Evolutionary conservation across 2,888 invertebrate genomes (phyloP).

Genomic region (Spisula solida): DNA sequence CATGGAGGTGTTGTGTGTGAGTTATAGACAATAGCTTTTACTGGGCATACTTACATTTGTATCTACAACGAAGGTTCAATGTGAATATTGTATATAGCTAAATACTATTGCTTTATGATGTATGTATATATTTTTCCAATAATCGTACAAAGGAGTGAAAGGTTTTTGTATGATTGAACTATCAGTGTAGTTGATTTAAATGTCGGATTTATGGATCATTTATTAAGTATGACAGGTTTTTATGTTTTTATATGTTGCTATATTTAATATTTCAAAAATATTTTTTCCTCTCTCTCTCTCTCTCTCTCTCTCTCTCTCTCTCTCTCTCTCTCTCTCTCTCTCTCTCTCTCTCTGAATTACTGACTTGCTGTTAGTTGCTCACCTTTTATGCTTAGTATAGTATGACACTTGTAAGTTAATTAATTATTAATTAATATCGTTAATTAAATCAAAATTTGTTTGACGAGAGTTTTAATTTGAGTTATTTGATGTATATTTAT

Average conservation of each 20-base stretch:
- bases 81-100: background rate
- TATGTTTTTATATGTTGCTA: background rate
- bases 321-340: no score
- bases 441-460: no score
- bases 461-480: no score
- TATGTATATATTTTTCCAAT: constrained; percentile 13
- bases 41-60: background rate
- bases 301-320: no score
- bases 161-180: background rate
- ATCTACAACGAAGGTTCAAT: background rate
- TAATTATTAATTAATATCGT: no score
- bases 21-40: background rate
- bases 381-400: no score
- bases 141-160: constrained; percentile 4
- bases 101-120: background rate
- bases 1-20: background rate
- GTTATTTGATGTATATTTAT: no score
- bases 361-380: no score
- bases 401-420: no score
- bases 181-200: constrained; percentile 3
- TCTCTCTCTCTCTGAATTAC: no score
- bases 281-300: no score
- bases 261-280: no score
- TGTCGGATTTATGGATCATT: constrained; percentile 7
- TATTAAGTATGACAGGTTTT: background rate